phyloP scores from a whole-genome alignment of 2,797 vertebrate species.

The Momotus momota region DNA sequence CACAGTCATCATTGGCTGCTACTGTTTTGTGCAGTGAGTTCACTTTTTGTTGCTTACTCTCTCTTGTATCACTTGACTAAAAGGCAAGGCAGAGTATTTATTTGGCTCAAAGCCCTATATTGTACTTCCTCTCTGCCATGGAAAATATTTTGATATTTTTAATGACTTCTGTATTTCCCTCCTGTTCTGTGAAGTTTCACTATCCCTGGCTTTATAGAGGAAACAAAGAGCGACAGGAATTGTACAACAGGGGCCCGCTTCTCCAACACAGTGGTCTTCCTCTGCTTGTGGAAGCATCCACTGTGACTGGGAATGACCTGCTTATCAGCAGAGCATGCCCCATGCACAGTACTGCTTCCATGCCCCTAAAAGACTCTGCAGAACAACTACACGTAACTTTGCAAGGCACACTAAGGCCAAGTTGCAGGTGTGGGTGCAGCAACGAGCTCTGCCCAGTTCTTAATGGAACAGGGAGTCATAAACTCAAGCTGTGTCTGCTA shows the following conservation, averaged over 20 bases:
- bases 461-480: neutral
- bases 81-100: neutral
- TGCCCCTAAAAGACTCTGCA: neutral
- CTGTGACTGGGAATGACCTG: fast-evolving
- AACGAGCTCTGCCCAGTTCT: neutral
- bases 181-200: neutral
- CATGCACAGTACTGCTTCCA: fast-evolving
- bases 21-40: neutral
- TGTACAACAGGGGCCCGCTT: neutral
- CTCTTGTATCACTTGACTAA: neutral
- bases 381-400: neutral
- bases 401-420: neutral
- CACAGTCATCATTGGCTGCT: neutral
- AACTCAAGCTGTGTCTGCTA: neutral
- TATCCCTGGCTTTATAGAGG: neutral
- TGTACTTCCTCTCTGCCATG: neutral
- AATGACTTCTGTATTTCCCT: neutral
- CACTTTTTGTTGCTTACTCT: neutral
- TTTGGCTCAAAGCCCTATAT: neutral
- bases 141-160: neutral
- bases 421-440: neutral
- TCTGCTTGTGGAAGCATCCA: neutral
- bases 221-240: neutral
- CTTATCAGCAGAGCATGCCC: neutral
- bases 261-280: neutral